Conservation (phyloP, 2,113 vertebrate genomes). For the Indicator indicator region DNA sequence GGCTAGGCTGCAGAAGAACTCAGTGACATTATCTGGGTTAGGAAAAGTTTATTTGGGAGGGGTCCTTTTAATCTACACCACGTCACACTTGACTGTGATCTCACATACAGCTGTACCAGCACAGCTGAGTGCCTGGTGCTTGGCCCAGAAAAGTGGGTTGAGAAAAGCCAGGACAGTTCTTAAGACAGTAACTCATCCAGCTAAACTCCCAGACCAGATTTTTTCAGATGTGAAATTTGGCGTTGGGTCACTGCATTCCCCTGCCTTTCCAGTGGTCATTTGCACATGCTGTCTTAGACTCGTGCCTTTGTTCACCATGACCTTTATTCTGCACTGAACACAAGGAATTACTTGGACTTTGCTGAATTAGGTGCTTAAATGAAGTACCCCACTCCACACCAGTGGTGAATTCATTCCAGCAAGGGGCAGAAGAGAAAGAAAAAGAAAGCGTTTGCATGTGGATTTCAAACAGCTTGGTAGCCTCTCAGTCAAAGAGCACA, state of each 20-base stretch:
- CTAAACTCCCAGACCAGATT: background rate
- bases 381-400: background rate
- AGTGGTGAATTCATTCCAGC: background rate
- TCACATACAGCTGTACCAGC: slow-evolving; percentile 64
- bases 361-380: background rate
- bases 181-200: slow-evolving; percentile 5
- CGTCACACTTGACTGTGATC: slow-evolving; percentile 48
- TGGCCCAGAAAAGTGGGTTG: background rate
- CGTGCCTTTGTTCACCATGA: background rate
- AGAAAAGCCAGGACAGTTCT: slow-evolving; percentile 31
- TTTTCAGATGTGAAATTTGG: background rate
- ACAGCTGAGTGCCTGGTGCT: slow-evolving; percentile 27
- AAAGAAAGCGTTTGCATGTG: background rate
- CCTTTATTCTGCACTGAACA: background rate
- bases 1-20: slow-evolving; percentile 42
- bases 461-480: slow-evolving; percentile 8
- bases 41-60: slow-evolving; percentile 51
- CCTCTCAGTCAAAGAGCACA: background rate
- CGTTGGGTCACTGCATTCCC: background rate
- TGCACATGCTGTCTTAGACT: background rate
- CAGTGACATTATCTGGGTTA: slow-evolving; percentile 43
- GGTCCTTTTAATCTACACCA: background rate
- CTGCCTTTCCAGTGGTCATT: background rate
- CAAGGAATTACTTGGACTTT: background rate
- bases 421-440: background rate